Base-by-base conservation (phyloP, 2,113 vertebrate genomes). In the Tenebrosternarchus preto region DNA sequence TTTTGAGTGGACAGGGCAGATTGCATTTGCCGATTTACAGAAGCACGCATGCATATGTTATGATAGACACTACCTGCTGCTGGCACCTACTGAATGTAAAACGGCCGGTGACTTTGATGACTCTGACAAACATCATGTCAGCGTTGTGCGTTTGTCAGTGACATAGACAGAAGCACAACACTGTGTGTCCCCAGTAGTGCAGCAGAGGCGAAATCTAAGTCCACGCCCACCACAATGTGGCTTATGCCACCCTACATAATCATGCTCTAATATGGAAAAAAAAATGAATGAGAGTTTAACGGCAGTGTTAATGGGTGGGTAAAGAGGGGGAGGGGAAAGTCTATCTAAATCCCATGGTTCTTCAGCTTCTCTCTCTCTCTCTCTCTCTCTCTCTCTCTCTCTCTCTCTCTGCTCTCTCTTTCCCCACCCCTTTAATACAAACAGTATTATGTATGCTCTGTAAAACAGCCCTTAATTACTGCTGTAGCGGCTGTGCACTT, bases 381-480 rank as follows among this genome's bases (percentile, higher is more conserved):
- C 91, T 90, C 80, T 92, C 89, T 90, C 90, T 93, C 92, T 93
- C 93, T 91, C 93, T 90, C 90, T 86, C 91, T 92, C 92, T 91
- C 76, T 92, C 88, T 89, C 91, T n/a, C 94, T 91, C 93, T 94
- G 92, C 93, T 90, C 91, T 87, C 91, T 92, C 92, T 90, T 81
- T 92, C 90, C 89, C 90, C 92, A 92, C 93, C 93, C 92, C 94
- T 75, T 69, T 93, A 96, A 95, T 94, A 96, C 95, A 98, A 99
- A 98, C 96, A 95, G 96, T 96, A 98, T 99, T 98, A 98, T 98
- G 98, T 97, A 99, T 98, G 96, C 95, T 95, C 93, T 70, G 96
- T 93, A 96, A 98, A 98, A 97, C 97, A 96, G 93, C 95, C 94
- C 95, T 97, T 99, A 98, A 98, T 98, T 98, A 98, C 96, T 96